Evolutionary conservation across 2,113 vertebrate genomes (phyloP).

Genomic region (Pachypanchax playfairii): DNA sequence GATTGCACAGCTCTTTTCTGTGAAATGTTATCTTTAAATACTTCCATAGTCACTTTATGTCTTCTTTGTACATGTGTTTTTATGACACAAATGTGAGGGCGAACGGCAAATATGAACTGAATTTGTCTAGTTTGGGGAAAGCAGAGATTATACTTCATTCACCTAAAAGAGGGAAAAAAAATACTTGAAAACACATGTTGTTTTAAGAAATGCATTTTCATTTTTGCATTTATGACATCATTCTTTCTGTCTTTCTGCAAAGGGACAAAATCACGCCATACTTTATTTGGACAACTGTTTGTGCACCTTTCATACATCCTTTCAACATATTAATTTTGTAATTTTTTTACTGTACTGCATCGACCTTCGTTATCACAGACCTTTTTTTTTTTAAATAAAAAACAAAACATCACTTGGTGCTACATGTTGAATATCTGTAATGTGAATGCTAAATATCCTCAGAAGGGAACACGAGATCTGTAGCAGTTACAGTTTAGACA

Average conservation of each 20-base stretch:
- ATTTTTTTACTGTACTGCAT: conserved; percentile 83
- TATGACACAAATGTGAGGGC: conserved; percentile 84
- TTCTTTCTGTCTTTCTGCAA: conserved; percentile 57
- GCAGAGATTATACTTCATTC: conserved; percentile 82
- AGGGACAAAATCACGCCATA: conserved; percentile 70
- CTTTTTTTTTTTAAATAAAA: conserved; percentile 81
- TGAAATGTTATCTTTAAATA: conserved; percentile 81
- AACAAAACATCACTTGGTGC: conserved; percentile 91
- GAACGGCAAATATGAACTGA: conserved; percentile 81
- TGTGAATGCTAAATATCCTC: conserved; percentile 94
- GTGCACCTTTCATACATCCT: conserved; percentile 73
- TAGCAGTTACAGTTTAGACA: conserved; percentile 77
- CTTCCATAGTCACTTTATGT: conserved; percentile 85
- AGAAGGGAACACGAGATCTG: conserved; percentile 79
- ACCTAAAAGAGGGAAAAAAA: conserved; percentile 76
- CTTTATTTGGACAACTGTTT: conserved; percentile 76
- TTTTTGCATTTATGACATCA: conserved; percentile 76
- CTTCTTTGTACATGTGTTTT: conserved; percentile 84
- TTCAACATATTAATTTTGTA: conserved; percentile 66
- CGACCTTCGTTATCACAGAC: conserved; percentile 83
- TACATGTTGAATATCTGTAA: conserved; percentile 87
- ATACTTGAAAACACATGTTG: conserved; percentile 86
- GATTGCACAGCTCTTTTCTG: conserved; percentile 88
- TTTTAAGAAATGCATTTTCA: conserved; percentile 77
- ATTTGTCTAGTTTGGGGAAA: conserved; percentile 78